These are phyloP conservation scores for Porites divaricata DNA, from an alignment of 92 coral and sea anemone species.

Conservation along the genomic window DNA sequence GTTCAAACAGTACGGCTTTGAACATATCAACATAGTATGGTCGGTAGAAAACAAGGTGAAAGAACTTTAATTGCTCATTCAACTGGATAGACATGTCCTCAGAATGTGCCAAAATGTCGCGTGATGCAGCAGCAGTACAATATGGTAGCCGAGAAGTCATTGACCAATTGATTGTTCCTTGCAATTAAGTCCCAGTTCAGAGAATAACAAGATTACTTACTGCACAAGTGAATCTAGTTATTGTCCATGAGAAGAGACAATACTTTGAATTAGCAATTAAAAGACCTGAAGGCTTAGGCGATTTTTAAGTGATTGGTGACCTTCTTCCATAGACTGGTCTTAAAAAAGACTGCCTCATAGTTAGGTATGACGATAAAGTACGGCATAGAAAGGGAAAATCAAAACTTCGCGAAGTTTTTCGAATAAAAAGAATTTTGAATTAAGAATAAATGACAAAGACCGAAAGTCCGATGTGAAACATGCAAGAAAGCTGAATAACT, in stretches of 20 bases:
- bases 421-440: background rate
- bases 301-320: background rate
- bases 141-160: background rate
- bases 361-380: background rate
- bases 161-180: background rate
- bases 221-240: constrained; percentile 16
- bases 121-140: background rate
- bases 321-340: background rate
- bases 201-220: constrained; percentile 5
- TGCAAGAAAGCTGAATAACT: background rate
- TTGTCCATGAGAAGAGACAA: too few relatives aligned
- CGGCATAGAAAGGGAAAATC: background rate
- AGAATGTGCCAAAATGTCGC: background rate
- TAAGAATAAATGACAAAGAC: constrained; percentile 15
- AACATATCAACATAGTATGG: too few relatives aligned
- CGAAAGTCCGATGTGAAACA: constrained; percentile 2
- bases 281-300: background rate
- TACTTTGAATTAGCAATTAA: background rate
- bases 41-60: too few relatives aligned
- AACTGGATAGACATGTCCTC: background rate
- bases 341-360: too few relatives aligned
- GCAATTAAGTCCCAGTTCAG: background rate
- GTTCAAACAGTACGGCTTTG: too few relatives aligned
- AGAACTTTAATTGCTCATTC: too few relatives aligned
- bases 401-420: background rate